Conservation (phyloP, 2,888 invertebrate genomes). For the Brenthis ino region DNA sequence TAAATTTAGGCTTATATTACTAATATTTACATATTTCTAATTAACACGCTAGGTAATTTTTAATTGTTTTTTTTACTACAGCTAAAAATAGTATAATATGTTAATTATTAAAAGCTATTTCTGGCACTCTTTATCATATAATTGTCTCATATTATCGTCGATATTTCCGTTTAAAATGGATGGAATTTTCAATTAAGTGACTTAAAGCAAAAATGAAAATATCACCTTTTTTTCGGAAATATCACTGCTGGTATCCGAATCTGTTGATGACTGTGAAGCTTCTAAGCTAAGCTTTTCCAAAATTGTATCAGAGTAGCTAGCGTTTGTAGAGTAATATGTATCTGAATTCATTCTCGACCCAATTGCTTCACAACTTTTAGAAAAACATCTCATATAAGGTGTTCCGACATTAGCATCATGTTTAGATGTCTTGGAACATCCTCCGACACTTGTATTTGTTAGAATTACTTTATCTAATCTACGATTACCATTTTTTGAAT, state of each 20-base stretch:
- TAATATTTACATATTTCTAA: too few relatives aligned
- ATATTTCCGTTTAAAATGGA: too few relatives aligned
- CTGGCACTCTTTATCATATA: neutral
- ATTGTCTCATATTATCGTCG: neutral
- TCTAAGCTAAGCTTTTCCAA: slow-evolving; percentile 63
- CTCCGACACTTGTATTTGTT: slow-evolving; percentile 60
- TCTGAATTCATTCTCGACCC: slow-evolving; percentile 53
- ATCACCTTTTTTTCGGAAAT: slow-evolving; percentile 50
- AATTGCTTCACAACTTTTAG: slow-evolving; percentile 74
- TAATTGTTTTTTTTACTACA: neutral
- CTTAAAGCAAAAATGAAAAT: neutral
- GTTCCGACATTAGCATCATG: slow-evolving; percentile 67
- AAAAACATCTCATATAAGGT: slow-evolving; percentile 58
- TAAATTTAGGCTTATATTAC: too few relatives aligned
- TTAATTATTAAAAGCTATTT: neutral
- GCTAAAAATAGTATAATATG: neutral
- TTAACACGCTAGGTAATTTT: neutral
- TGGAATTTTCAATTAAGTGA: neutral
- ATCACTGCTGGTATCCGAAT: slow-evolving; percentile 53
- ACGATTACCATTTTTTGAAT: slow-evolving; percentile 19
- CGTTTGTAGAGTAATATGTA: slow-evolving; percentile 51
- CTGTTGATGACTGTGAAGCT: slow-evolving; percentile 51
- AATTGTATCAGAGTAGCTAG: slow-evolving; percentile 65
- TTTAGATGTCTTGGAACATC: slow-evolving; percentile 51
- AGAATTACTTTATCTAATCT: slow-evolving; percentile 43